Conservation (phyloP, 2,113 vertebrate species). For the Salminus brasiliensis region DNA sequence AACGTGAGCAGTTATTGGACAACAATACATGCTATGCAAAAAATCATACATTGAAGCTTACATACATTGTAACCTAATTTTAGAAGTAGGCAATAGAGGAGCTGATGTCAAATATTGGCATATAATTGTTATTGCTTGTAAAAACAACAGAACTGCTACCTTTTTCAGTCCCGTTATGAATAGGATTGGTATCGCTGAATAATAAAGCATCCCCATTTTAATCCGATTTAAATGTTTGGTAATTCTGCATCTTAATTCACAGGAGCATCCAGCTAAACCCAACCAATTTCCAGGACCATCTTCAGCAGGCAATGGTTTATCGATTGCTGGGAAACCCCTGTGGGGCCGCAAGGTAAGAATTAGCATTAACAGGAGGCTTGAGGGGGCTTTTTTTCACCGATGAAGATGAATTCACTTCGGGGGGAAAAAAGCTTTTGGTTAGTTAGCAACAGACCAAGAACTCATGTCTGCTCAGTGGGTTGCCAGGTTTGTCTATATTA, state of each 20-base stretch:
- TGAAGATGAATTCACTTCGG: too few species aligned
- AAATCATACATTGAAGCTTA: too few species aligned
- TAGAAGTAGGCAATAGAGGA: too few species aligned
- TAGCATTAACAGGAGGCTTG: conserved; percentile 36
- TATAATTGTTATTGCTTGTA: too few species aligned
- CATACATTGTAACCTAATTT: too few species aligned
- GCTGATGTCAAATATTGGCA: too few species aligned
- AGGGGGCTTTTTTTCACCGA: background rate
- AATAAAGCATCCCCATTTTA: background rate
- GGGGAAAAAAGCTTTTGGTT: conserved; percentile 30
- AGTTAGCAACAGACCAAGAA: conserved; percentile 31
- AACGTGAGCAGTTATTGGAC: too few species aligned
- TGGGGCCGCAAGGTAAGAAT: conserved; percentile 77
- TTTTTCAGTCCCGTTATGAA: background rate
- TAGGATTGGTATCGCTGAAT: conserved; percentile 25
- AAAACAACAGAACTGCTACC: too few species aligned
- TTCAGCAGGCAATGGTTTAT: conserved; percentile 75
- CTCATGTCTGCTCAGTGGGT: conserved; percentile 37
- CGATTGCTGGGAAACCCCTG: conserved; percentile 76
- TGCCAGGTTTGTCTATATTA: conserved; percentile 16
- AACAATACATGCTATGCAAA: too few species aligned
- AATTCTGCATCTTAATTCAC: conserved; percentile 55
- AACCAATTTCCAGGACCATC: conserved; percentile 78
- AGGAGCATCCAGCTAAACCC: conserved; percentile 79
- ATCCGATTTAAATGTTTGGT: conserved; percentile 13